A percentile compares a stretch with the other conserved stretches of the same genome.
Evolutionary conservation across 2,797 vertebrate species (phyloP).

Genomic region (Alca torda): DNA sequence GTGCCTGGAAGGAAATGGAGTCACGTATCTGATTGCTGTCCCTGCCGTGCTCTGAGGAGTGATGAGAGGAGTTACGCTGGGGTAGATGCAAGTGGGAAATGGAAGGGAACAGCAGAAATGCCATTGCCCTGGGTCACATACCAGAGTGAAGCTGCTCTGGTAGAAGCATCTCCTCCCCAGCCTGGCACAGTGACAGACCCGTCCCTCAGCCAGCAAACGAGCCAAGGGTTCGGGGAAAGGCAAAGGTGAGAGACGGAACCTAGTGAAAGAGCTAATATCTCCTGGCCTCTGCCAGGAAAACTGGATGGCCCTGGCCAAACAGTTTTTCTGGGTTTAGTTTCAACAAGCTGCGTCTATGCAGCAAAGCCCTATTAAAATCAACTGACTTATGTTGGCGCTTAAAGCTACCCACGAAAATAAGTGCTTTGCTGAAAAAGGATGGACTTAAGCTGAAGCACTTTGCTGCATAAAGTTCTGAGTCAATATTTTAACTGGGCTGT

Average conservation of each 20-base stretch:
- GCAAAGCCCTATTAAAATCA: background rate
- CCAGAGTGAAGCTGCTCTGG: background rate
- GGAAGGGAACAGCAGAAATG: background rate
- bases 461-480: background rate
- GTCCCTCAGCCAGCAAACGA: background rate
- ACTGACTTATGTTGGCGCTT: background rate
- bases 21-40: background rate
- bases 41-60: background rate
- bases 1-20: conserved; percentile 27
- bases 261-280: background rate
- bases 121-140: background rate
- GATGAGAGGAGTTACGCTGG: background rate
- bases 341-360: background rate
- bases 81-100: background rate
- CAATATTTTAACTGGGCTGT: background rate
- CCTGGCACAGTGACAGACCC: background rate
- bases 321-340: background rate
- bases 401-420: background rate
- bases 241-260: background rate
- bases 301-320: background rate
- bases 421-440: background rate
- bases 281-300: background rate
- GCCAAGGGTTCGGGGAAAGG: background rate
- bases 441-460: background rate
- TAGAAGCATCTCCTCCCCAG: background rate